Percentiles rank a stretch among this genome's conserved stretches.
These are phyloP conservation scores for Macrocentrus cingulum DNA, from an alignment of 1,140 invertebrate genomes.

Conservation along the genomic window DNA sequence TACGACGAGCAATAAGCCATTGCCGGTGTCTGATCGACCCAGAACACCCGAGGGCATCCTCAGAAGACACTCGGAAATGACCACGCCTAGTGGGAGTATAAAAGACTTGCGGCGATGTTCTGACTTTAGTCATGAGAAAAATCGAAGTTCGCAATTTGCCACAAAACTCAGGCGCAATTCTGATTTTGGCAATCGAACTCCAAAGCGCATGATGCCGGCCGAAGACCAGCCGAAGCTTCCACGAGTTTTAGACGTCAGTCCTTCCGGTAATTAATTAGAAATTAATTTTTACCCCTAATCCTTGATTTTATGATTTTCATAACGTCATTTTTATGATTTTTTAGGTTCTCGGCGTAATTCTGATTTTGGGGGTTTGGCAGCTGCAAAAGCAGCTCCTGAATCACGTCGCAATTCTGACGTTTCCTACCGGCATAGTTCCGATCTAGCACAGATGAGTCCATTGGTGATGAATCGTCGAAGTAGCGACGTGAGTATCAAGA, in stretches of 20 bases:
- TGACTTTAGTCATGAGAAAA: constrained; percentile 52
- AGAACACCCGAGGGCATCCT: constrained; percentile 23
- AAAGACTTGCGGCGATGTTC: constrained; percentile 48
- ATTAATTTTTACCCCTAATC: no score
- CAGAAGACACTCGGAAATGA: constrained; percentile 45
- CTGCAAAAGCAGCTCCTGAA: constrained; percentile 31
- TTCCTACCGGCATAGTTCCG: constrained; percentile 43
- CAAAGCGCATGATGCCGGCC: constrained; percentile 38
- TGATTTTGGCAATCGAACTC: constrained; percentile 49
- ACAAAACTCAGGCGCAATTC: constrained; percentile 50
- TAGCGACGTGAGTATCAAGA: constrained; percentile 49
- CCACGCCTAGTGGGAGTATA: constrained; percentile 38
- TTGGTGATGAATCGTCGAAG: constrained; percentile 45
- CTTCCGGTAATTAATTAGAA: constrained; percentile 37
- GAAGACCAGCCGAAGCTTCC: constrained; percentile 40
- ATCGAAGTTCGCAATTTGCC: constrained; percentile 50
- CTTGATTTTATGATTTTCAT: no score
- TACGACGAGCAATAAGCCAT: constrained; percentile 24
- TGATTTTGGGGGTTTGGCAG: constrained; percentile 41
- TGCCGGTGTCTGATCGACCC: constrained; percentile 20
- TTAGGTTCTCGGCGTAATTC: constrained; percentile 46
- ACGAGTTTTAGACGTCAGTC: constrained; percentile 46
- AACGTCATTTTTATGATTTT: no score
- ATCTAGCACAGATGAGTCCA: constrained; percentile 42
- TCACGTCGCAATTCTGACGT: constrained; percentile 47